A percentile compares a stretch with the other conserved stretches of the same genome.
These are phyloP conservation scores for Dendrolimus kikuchii DNA, from an alignment of 1,140 invertebrate genomes.

Conservation along the genomic window DNA sequence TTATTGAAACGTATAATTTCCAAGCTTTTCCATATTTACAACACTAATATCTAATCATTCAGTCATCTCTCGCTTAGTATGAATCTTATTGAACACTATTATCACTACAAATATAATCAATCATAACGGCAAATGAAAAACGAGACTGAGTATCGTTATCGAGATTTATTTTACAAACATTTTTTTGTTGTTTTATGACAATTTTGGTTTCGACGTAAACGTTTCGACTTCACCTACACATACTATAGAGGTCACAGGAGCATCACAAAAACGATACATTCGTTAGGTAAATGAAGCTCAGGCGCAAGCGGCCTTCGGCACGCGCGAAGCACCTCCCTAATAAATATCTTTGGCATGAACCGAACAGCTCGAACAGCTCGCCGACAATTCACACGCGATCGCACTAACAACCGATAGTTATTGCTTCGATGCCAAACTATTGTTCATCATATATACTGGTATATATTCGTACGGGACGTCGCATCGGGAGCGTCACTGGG, in stretches of 20 bases:
- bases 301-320: constrained; percentile 14
- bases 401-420: constrained; percentile 44
- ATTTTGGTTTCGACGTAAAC: constrained; percentile 54
- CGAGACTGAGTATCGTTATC: constrained; percentile 65
- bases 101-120: constrained; percentile 62
- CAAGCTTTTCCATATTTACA: constrained; percentile 67
- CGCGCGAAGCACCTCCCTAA: constrained; percentile 52
- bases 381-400: constrained; percentile 52
- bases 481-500: constrained; percentile 15
- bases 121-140: constrained; percentile 65
- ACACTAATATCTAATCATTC: constrained; percentile 67
- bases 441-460: constrained; percentile 6
- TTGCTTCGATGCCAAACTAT: constrained; percentile 39
- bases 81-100: constrained; percentile 66
- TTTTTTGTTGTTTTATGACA: constrained; percentile 40
- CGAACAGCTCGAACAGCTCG: constrained; percentile 63
- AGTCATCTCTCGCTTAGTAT: constrained; percentile 65
- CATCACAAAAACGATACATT: constrained; percentile 38
- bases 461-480: constrained; percentile 15
- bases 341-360: constrained; percentile 72
- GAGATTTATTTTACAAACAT: constrained; percentile 60
- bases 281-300: constrained; percentile 28
- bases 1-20: constrained; percentile 69
- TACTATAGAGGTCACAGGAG: constrained; percentile 44
- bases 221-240: constrained; percentile 49